Percentiles rank a stretch among this genome's conserved stretches.
These are phyloP conservation scores for Leptinotarsa tumamoca DNA, from an alignment of 2,888 invertebrate genomes.

Conservation along the genomic window DNA sequence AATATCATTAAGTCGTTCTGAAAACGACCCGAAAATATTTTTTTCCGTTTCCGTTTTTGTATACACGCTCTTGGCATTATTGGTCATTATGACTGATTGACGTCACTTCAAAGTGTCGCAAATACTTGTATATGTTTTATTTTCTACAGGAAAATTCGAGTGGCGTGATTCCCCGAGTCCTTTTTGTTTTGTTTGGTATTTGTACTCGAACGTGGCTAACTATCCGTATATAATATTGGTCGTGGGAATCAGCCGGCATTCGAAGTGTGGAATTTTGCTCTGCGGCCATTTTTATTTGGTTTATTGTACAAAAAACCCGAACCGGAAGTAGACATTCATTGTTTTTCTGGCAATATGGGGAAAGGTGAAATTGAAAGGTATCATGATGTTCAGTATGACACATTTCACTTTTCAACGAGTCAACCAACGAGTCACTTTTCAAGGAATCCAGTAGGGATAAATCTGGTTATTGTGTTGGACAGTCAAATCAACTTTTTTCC, in stretches of 20 bases:
- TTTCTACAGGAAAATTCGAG: neutral
- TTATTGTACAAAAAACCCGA: too few species aligned
- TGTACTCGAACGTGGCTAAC: conserved; percentile 15
- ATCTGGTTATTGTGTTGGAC: too few species aligned
- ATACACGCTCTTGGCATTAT: neutral
- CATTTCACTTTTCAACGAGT: too few species aligned
- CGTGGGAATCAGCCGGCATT: conserved; percentile 26
- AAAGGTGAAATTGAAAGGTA: too few species aligned
- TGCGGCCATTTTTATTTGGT: neutral
- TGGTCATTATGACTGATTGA: neutral
- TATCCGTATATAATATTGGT: conserved; percentile 27
- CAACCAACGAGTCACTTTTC: too few species aligned
- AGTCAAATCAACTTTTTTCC: too few species aligned
- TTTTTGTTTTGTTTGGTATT: neutral
- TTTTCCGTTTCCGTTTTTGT: conserved; percentile 1
- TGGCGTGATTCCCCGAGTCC: conserved; percentile 2
- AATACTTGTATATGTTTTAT: neutral
- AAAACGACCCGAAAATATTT: neutral
- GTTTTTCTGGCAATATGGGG: too few species aligned
- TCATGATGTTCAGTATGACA: too few species aligned
- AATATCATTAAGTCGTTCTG: neutral
- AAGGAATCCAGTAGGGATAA: too few species aligned
- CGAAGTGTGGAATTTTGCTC: neutral
- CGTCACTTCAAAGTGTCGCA: neutral
- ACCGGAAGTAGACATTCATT: too few species aligned